Base-by-base conservation (phyloP, 1,140 invertebrate species). In the Diachasma alloeum region DNA sequence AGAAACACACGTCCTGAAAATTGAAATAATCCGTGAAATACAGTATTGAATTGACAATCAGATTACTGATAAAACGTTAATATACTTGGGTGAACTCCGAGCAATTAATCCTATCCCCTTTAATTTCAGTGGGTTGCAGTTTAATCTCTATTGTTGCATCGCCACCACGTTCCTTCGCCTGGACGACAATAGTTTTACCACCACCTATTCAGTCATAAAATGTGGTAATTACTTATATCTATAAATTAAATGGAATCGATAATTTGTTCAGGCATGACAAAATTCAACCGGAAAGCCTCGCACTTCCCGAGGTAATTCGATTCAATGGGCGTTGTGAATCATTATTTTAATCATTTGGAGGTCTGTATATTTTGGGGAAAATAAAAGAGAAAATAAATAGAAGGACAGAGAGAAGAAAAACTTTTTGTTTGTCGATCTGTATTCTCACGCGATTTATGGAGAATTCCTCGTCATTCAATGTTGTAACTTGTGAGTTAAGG, bases 1-100 rank as follows among this genome's bases (percentile, higher is more conserved):
- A 90, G 72, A 90, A 90, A 71, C 90, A 90, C 79, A 90, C 87
- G 59, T 90, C 88, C 89, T 90, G 26, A 5, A 59, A 37, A 72
- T 53, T 36, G 4, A 19, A 17, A 19, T 17, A 46, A 24, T 48
- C 11, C 24, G 44, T 36, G 5, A 36, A 3, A 48, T 48, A 2
- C 15, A 24, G 19, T 26, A 10, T 44, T 9, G 24, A 19, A 53
- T 63, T 63, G 9, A 13, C 8, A 63, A 19, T 56, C 5, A 37
- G 10, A 59, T 56, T 56, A 48, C 68, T 22, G 13, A 39, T 67
- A n/a, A 59, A 46, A 17, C 15, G 19, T 26, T 36, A 6, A 39
- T 36, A 31, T 85, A 90, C 88, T 85, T 88, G 77, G 0, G 88
- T 69, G 24, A 85, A 87, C 8, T 86, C 77, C 0, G 79, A 78